Base-by-base conservation (phyloP, 2,797 vertebrate genomes). In the Tamandua tetradactyla region DNA sequence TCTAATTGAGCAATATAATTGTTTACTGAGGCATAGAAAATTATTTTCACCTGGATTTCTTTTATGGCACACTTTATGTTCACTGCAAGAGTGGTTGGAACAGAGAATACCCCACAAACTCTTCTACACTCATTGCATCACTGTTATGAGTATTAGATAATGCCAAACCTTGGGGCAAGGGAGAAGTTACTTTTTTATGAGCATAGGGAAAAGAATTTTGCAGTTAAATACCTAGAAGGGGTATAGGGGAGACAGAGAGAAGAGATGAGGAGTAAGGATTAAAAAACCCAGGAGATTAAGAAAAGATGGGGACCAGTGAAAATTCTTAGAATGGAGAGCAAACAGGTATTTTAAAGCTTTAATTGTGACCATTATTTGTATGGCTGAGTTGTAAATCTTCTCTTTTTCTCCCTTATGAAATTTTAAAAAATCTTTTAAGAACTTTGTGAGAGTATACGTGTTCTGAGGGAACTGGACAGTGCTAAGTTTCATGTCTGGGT, bases 21-120 rank as follows among this genome's bases (percentile, higher is more conserved):
- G 59, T 74, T 87, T 93, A 87, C 76, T 44, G 66, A 87, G 57
- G 68, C 66, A 80, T 27, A 87, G 69, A 87, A 49, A 91, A 79
- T 90, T 74, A 68, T 92, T 92, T 89, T 89, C 78, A 79, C 57
- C 27, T 92, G 64, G 86, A 87, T 90, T 96, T 42, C 14, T 84
- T 94, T 87, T 13, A 69, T 30, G 80, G 49, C 1, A 5, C 5
- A 9, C 35, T 89, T n/a, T 83, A 1, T 62, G n/a, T 87, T 75
- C 52, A 42, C 20, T 79, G 57, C 42, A 82, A 92, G 44, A 96
- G 62, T 75, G 30, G 72, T 20, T 22, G 47, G 75, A 7, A 61
- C 32, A 81, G 69, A 78, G 15, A 37, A 44, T 5, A 2, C 3
- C 9, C 32, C 5, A 3, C 40, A 32, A 20, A 9, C n/a, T 22